Evolutionary conservation across 1,140 invertebrate species (phyloP).

Genomic region (Gonioctena quinquepunctata): DNA sequence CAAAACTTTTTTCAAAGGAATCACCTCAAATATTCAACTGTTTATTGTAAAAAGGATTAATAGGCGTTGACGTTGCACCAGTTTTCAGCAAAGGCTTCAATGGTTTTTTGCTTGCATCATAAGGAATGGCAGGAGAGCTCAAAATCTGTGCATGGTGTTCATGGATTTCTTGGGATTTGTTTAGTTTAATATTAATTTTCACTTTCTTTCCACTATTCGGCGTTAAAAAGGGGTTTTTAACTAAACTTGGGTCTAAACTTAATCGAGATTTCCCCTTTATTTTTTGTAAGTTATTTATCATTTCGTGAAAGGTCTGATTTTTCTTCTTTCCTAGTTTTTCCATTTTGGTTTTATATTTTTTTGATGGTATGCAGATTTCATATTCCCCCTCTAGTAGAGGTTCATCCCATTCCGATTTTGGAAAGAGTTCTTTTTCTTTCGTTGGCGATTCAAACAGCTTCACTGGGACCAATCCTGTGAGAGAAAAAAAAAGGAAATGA

Average conservation of each 20-base stretch:
- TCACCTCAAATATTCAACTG: neutral
- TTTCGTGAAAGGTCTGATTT: conserved; percentile 15
- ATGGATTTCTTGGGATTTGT: conserved; percentile 67
- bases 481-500: neutral
- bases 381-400: conserved; percentile 53
- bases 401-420: conserved; percentile 43
- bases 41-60: conserved; percentile 73
- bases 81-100: conserved; percentile 71
- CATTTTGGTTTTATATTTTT: conserved; percentile 41
- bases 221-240: conserved; percentile 28
- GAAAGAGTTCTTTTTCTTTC: conserved; percentile 17
- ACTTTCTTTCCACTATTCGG: conserved; percentile 57
- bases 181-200: conserved; percentile 68
- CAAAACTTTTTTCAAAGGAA: too few relatives aligned
- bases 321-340: conserved; percentile 9
- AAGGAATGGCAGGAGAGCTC: conserved; percentile 73
- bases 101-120: conserved; percentile 69
- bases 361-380: conserved; percentile 55
- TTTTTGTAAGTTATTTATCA: conserved; percentile 23
- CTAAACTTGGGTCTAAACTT: conserved; percentile 21
- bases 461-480: neutral
- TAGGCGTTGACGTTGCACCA: conserved; percentile 67
- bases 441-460: neutral
- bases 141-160: conserved; percentile 72
- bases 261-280: conserved; percentile 25